Percentiles rank a stretch among this genome's conserved stretches.
phyloP scores from a whole-genome alignment of 2,888 invertebrate genomes.

The Frankliniella intonsa region DNA sequence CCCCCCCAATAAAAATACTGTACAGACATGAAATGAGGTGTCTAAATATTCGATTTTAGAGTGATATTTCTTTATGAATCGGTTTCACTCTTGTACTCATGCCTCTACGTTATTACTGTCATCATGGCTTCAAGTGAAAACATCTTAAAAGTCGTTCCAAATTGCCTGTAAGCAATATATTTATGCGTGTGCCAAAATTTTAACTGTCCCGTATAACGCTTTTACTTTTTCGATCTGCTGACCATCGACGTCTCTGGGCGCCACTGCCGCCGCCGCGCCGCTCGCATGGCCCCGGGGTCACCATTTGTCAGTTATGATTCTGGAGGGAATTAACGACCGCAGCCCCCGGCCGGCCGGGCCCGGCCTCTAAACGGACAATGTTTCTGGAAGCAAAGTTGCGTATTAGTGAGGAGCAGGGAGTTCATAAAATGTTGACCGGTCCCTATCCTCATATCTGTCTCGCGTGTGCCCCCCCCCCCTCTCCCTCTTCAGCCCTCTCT shows the following conservation, averaged over 20 bases:
- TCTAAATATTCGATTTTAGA: too few relatives aligned
- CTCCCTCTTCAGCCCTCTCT: not conserved
- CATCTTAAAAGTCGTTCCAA: too few relatives aligned
- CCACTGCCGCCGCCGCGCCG: not conserved
- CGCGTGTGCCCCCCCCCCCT: not conserved
- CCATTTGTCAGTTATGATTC: constrained; percentile 6
- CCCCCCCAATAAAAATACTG: too few relatives aligned
- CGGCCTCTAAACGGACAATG: not conserved
- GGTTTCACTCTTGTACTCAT: too few relatives aligned
- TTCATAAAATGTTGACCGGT: constrained; percentile 10
- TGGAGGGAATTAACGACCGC: not conserved
- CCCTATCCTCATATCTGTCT: not conserved
- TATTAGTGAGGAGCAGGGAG: not conserved
- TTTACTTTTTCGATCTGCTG: not conserved
- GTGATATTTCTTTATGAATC: too few relatives aligned
- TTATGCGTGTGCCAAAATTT: too few relatives aligned
- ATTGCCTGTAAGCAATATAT: too few relatives aligned
- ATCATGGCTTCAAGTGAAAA: too few relatives aligned
- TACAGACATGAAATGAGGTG: too few relatives aligned
- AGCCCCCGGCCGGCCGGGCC: not conserved
- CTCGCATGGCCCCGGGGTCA: not conserved
- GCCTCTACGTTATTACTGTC: too few relatives aligned
- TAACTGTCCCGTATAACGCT: not conserved
- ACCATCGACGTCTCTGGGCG: not conserved
- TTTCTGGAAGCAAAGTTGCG: constrained; percentile 5